Evolutionary conservation across 2,113 vertebrate species (phyloP).

Genomic region (Proteles cristata): DNA sequence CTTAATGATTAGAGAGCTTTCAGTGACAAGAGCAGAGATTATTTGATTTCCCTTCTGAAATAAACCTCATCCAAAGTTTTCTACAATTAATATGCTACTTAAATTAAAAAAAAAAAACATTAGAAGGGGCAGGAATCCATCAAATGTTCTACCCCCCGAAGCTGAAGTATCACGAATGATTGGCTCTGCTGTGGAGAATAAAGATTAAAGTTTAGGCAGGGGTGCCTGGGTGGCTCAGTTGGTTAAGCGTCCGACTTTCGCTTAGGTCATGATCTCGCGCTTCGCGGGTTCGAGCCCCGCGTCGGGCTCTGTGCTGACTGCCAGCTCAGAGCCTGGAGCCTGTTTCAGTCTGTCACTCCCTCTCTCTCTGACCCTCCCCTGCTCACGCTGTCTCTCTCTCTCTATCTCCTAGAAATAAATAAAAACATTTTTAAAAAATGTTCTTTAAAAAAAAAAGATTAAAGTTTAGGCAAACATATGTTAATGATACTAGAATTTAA

Average conservation of each 20-base stretch:
- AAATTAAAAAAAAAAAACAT: not conserved
- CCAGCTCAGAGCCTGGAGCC: no score
- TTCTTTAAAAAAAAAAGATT: not conserved
- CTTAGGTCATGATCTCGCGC: no score
- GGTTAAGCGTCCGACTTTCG: no score
- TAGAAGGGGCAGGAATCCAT: not conserved
- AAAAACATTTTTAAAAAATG: no score
- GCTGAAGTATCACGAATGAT: not conserved
- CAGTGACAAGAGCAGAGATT: not conserved
- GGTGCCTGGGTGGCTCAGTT: no score
- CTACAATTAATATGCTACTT: not conserved
- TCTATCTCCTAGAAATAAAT: no score
- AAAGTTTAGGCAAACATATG: not conserved
- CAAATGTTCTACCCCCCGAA: not conserved
- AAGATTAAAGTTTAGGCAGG: not conserved
- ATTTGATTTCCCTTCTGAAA: not conserved
- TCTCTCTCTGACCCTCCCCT: no score
- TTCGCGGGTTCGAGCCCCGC: no score
- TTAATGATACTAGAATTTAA: not conserved
- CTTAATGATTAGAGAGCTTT: not conserved
- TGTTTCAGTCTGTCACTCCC: no score
- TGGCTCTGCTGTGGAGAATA: not conserved
- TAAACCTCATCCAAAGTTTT: slow-evolving; percentile 13
- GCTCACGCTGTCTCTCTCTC: no score
- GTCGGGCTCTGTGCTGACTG: no score